These are phyloP conservation scores for Misgurnus mizolepis DNA, from an alignment of 2,113 vertebrate genomes.

Conservation along the genomic window DNA sequence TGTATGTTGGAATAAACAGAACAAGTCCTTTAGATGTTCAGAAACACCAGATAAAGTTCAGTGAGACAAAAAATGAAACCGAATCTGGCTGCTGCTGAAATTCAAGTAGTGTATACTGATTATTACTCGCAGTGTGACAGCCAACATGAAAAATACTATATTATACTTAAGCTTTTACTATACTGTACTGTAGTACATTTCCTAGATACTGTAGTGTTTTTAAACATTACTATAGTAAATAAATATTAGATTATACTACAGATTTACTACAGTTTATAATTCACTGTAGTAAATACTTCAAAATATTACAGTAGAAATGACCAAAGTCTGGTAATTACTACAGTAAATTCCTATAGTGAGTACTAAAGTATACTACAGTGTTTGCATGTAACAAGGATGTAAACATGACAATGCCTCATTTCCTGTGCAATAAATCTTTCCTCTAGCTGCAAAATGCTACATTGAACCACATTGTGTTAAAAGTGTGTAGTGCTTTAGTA, in stretches of 20 bases:
- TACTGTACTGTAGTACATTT: no score
- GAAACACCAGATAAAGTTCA: neutral
- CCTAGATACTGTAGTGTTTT: no score
- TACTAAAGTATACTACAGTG: no score
- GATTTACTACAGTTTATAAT: no score
- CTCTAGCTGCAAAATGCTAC: slow-evolving; percentile 33
- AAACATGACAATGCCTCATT: slow-evolving; percentile 20
- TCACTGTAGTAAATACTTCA: no score
- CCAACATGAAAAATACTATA: no score
- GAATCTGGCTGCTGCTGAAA: neutral
- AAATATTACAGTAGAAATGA: no score
- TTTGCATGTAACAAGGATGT: neutral
- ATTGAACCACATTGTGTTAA: slow-evolving; percentile 30
- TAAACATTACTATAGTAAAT: no score
- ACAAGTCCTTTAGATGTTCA: slow-evolving; percentile 6
- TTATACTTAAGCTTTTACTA: no score
- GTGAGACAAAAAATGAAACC: neutral
- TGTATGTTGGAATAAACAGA: neutral
- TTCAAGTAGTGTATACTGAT: slow-evolving; percentile 6
- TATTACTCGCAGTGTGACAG: neutral
- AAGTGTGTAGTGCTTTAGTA: slow-evolving; percentile 40
- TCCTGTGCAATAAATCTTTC: slow-evolving; percentile 45
- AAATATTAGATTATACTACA: no score
- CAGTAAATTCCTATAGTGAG: no score
- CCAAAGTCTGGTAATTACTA: no score